A percentile compares a stretch with the other conserved stretches of the same genome.
These are phyloP conservation scores for Dipodomys stephensi DNA, from an alignment of 2,113 vertebrate species.

Conservation along the genomic window DNA sequence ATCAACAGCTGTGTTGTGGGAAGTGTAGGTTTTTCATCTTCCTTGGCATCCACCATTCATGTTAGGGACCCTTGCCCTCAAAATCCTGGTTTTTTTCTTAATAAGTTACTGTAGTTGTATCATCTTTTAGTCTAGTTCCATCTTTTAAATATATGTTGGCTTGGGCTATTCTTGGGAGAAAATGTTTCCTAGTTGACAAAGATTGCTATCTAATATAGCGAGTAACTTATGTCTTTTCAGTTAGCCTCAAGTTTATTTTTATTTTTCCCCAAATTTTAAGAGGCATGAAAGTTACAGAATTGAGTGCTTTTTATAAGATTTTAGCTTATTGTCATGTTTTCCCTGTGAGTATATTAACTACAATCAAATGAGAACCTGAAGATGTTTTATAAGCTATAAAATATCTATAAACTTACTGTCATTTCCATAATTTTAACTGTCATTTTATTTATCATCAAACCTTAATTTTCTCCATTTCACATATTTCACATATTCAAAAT, in stretches of 20 bases:
- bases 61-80: constrained; percentile 20
- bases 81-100: constrained; percentile 59
- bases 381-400: constrained; percentile 32
- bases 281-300: background rate
- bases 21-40: constrained; percentile 41
- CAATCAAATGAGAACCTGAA: constrained; percentile 59
- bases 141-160: constrained; percentile 52
- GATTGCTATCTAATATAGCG: background rate
- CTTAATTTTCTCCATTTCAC: background rate
- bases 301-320: background rate
- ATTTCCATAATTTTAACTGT: constrained; percentile 21
- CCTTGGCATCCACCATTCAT: background rate
- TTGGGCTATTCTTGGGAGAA: constrained; percentile 51
- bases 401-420: constrained; percentile 17
- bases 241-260: background rate
- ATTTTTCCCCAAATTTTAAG: constrained; percentile 28
- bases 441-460: constrained; percentile 46
- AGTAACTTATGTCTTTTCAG: constrained; percentile 20
- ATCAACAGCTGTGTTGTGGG: constrained; percentile 53
- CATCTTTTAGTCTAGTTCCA: constrained; percentile 48
- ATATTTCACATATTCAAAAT: background rate
- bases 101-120: constrained; percentile 43
- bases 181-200: constrained; percentile 47
- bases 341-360: background rate
- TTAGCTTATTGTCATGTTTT: constrained; percentile 42